Percentiles rank a stretch among this genome's conserved stretches.
These are phyloP conservation scores for Pituophis catenifer DNA, from an alignment of 2,113 vertebrate species.

Conservation along the genomic window DNA sequence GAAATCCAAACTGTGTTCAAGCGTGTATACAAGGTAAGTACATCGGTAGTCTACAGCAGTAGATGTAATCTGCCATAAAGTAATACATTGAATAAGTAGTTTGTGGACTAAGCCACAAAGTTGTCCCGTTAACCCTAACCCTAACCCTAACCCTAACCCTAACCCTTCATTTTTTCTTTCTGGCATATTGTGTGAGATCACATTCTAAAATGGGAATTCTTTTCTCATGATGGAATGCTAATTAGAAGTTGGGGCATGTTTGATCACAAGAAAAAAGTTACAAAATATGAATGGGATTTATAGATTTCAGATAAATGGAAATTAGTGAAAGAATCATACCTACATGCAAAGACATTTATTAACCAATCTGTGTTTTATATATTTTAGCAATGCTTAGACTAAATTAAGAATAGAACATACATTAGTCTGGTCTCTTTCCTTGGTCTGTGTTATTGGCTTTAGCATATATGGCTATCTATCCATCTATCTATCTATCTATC, in stretches of 20 bases:
- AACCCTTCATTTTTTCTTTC: neutral
- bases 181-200: neutral
- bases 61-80: neutral
- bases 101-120: neutral
- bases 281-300: neutral
- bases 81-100: neutral
- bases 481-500: no score
- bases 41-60: neutral
- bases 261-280: neutral
- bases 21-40: neutral
- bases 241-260: neutral
- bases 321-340: neutral
- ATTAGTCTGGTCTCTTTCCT: neutral
- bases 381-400: neutral
- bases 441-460: neutral
- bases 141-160: no score
- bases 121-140: neutral
- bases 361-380: neutral
- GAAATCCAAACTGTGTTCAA: neutral
- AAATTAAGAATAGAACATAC: neutral
- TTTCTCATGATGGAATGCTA: neutral
- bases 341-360: neutral
- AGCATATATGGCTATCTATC: neutral
- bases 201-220: neutral
- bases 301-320: neutral